Base-by-base conservation (phyloP, 2,113 vertebrate genomes). In the Bothrops jararaca region DNA sequence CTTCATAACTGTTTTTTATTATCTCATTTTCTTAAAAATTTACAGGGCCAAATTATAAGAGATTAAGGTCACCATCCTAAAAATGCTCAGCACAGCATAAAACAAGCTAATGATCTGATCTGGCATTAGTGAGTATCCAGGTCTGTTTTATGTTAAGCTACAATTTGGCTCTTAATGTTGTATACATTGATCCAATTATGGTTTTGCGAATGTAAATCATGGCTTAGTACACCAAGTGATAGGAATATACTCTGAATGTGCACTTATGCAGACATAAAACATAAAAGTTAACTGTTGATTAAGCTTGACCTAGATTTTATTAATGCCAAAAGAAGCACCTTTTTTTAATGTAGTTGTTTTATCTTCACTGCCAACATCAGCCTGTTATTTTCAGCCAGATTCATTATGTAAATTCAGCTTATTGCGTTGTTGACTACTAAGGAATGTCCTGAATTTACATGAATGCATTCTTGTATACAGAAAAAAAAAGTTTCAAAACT, bases 341-440 rank as follows among this genome's bases (percentile, higher is more conserved):
- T 42, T 42, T 42, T 42, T 15, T n/a, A 8, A 60, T 57, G 54
- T 23, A 45, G 39, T 60, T 60, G 56, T 58, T 39, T 57, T 12
- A 42, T 42, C 24, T 57, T 89, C 15, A 60, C 12, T 89, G 39
- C 42, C 24, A 57, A 89, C 22, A 45, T 45, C 89, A 60, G 39
- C 39, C 24, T 45, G 42, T 60, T 48, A 48, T 60, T 64, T 80
- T 24, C 39, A 29, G 22, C 57, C 54, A 89, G 60, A 52, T 74
- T 90, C 29, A 39, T 39, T 53, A 34, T 69, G 64, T 53, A 34
- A 80, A 39, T 89, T 69, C 93, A 93, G 57, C 42, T 50, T 92
- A 89, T 85, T 42, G 50, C 87, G 42, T 69, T 58, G 89, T 42
- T 89, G 91, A 95, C 69, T 93, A 92, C 95, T 92, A 95, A 95